Percentiles rank a stretch among this genome's conserved stretches.
These are phyloP conservation scores for Bryconaethiops microstoma DNA, from an alignment of 2,797 vertebrate species.

Conservation along the genomic window DNA sequence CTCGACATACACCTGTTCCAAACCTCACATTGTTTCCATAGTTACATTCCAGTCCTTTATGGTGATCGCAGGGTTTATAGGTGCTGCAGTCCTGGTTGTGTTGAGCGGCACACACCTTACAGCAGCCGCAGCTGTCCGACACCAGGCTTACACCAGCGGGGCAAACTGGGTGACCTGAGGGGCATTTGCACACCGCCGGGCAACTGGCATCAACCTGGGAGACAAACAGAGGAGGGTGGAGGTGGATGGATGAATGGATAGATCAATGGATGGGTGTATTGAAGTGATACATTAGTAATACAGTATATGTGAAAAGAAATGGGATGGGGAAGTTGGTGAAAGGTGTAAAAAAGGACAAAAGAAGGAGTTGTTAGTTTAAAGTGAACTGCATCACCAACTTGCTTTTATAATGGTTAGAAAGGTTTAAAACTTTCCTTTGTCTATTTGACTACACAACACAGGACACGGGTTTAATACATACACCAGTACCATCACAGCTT, in stretches of 20 bases:
- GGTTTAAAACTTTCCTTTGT: too few species aligned
- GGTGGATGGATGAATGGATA: neutral
- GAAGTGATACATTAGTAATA: too few species aligned
- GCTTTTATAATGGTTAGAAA: too few species aligned
- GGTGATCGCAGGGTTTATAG: conserved; percentile 80
- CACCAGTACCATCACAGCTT: too few species aligned
- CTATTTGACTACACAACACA: too few species aligned
- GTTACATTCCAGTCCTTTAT: conserved; percentile 85
- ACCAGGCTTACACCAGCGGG: conserved; percentile 77
- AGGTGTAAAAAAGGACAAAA: neutral
- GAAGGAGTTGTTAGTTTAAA: too few species aligned
- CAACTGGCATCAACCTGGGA: conserved; percentile 70
- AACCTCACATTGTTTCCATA: conserved; percentile 78
- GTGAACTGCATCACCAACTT: too few species aligned
- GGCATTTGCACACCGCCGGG: conserved; percentile 75
- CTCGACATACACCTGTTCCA: conserved; percentile 81
- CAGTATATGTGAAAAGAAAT: neutral
- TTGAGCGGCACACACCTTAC: conserved; percentile 81
- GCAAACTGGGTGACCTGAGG: conserved; percentile 65
- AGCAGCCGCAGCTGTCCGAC: conserved; percentile 77
- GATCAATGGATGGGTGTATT: neutral
- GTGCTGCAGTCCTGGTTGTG: conserved; percentile 80
- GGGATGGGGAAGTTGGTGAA: neutral
- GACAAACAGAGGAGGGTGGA: neutral
- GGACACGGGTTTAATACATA: too few species aligned